Evolutionary conservation across 2,113 vertebrate genomes (phyloP).

Genomic region (Tetraodon nigroviridis): DNA sequence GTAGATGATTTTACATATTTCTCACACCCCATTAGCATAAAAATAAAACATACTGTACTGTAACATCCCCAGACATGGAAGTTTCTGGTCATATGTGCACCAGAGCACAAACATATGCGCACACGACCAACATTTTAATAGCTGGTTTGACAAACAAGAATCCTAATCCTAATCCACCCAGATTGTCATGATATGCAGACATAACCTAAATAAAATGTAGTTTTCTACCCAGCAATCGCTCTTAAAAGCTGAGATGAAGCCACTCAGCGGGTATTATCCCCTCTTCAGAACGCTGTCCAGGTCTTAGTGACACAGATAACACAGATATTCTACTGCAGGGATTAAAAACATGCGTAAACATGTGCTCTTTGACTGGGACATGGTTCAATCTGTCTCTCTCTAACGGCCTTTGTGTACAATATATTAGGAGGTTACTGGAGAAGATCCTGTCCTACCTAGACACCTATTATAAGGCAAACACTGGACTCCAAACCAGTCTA

Average conservation of each 20-base stretch:
- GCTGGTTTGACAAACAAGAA: conserved; percentile 21
- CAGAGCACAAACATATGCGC: too few species aligned
- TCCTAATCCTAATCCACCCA: conserved; percentile 42
- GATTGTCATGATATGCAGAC: conserved; percentile 41
- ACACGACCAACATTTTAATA: conserved; percentile 1
- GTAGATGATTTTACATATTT: neutral
- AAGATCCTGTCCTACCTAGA: neutral
- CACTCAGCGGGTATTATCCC: conserved; percentile 55
- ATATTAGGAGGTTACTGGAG: neutral
- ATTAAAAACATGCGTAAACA: conserved; percentile 45
- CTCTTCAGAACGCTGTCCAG: conserved; percentile 36
- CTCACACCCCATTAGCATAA: neutral
- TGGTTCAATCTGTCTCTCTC: conserved; percentile 18
- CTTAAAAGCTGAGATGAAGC: conserved; percentile 44
- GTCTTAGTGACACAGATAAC: conserved; percentile 41
- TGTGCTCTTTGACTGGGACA: conserved; percentile 32
- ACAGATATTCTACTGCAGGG: conserved; percentile 42
- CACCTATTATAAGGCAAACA: neutral
- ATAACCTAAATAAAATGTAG: conserved; percentile 50
- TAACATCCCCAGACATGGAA: too few species aligned
- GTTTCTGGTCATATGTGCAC: neutral
- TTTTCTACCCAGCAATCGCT: conserved; percentile 29
- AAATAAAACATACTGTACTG: too few species aligned
- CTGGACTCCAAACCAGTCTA: neutral
- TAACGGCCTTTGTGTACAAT: neutral